Percentiles rank a stretch among this genome's conserved stretches.
Conservation (phyloP, 2,888 invertebrate genomes). For the Cosmopolites sordidus region DNA sequence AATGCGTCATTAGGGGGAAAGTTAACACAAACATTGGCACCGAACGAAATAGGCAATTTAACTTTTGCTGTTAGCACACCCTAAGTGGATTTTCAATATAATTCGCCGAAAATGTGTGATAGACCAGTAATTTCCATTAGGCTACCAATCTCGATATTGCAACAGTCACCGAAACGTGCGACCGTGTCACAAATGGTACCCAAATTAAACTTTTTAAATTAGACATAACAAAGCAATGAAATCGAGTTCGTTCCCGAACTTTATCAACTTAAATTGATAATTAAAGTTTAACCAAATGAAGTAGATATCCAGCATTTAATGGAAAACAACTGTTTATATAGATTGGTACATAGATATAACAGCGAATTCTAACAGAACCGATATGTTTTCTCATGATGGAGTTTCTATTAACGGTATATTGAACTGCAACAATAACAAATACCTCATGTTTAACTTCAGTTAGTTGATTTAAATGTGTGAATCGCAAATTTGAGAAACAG, state of each 20-base stretch:
- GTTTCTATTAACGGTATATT: too few relatives aligned
- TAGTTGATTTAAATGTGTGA: too few relatives aligned
- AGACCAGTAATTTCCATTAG: slow-evolving; percentile 24
- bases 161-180: slow-evolving; percentile 1
- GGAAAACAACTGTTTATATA: too few relatives aligned
- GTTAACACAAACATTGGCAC: slow-evolving; percentile 21
- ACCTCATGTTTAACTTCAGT: too few relatives aligned
- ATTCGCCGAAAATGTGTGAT: slow-evolving; percentile 19
- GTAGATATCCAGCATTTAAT: neutral
- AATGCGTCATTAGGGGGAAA: slow-evolving; percentile 24
- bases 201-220: slow-evolving; percentile 1
- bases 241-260: neutral
- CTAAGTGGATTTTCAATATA: slow-evolving; percentile 25
- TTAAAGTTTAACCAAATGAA: neutral
- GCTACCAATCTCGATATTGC: slow-evolving; percentile 1
- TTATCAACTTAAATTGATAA: neutral
- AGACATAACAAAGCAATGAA: neutral
- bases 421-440: too few relatives aligned
- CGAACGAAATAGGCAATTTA: slow-evolving; percentile 27
- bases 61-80: slow-evolving; percentile 24
- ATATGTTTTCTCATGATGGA: too few relatives aligned
- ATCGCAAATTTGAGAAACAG: too few relatives aligned
- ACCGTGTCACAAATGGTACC: neutral
- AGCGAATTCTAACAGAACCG: too few relatives aligned
- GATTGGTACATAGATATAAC: too few relatives aligned